Evolutionary conservation across 2,888 invertebrate genomes (phyloP).

Genomic region (Protonemura montana): DNA sequence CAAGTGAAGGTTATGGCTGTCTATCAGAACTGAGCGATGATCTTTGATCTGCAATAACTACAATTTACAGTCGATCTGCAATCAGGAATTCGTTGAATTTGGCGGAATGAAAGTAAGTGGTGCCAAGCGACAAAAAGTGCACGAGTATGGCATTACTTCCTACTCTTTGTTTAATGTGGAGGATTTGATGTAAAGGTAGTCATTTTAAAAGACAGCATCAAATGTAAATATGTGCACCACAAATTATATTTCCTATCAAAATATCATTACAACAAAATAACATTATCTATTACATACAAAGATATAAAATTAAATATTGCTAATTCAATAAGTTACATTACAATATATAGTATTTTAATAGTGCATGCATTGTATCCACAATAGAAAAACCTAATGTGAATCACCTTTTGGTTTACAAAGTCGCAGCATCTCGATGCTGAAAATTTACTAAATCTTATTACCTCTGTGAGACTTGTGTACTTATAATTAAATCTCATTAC

Average conservation of each 20-base stretch:
- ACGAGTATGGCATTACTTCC: no score
- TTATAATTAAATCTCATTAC: not conserved
- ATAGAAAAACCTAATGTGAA: not conserved
- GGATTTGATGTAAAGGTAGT: no score
- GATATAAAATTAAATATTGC: constrained; percentile 36
- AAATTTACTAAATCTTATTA: not conserved
- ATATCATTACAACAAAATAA: constrained; percentile 18
- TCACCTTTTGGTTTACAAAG: not conserved
- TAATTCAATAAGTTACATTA: constrained; percentile 25
- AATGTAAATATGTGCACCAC: constrained; percentile 39
- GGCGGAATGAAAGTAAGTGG: no score
- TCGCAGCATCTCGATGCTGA: not conserved
- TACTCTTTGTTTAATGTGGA: no score
- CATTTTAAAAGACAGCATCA: no score
- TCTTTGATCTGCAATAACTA: no score
- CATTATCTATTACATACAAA: constrained; percentile 26
- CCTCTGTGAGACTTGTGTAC: not conserved
- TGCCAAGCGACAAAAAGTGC: no score
- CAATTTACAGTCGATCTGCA: no score
- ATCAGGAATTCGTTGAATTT: no score
- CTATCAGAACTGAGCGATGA: no score
- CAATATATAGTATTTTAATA: not conserved
- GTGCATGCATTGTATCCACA: not conserved
- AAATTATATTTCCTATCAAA: constrained; percentile 37
- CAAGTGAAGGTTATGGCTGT: no score